Evolutionary conservation across 1,140 invertebrate species (phyloP).

Genomic region (Heliconius hermathena): DNA sequence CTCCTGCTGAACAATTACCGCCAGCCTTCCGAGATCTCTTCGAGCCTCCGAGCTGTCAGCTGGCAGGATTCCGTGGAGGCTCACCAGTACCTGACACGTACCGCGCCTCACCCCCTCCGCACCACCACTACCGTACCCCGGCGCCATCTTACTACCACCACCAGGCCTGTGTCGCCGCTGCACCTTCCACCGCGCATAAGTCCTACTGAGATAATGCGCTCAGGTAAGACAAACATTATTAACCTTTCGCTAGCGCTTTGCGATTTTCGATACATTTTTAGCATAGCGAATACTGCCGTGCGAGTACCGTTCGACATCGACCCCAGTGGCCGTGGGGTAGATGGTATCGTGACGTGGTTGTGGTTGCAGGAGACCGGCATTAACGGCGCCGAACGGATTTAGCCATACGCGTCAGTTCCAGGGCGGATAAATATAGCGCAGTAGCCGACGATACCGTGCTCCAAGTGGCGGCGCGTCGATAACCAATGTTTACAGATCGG

Average conservation of each 20-base stretch:
- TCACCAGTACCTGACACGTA: slow-evolving; percentile 78
- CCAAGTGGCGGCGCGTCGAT: slow-evolving; percentile 75
- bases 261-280: slow-evolving; percentile 47
- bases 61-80: slow-evolving; percentile 83
- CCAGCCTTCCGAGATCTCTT: slow-evolving; percentile 71
- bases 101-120: slow-evolving; percentile 75
- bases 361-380: slow-evolving; percentile 78
- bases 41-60: slow-evolving; percentile 82
- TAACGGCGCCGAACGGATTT: slow-evolving; percentile 77
- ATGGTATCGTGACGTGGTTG: slow-evolving; percentile 73
- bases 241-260: slow-evolving; percentile 48
- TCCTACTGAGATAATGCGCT: slow-evolving; percentile 70
- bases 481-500: slow-evolving; percentile 79
- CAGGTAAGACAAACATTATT: slow-evolving; percentile 60
- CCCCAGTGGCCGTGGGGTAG: slow-evolving; percentile 56
- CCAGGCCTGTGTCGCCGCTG: slow-evolving; percentile 77
- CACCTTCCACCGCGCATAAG: slow-evolving; percentile 71
- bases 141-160: slow-evolving; percentile 81
- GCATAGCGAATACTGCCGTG: slow-evolving; percentile 70
- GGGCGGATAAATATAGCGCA: slow-evolving; percentile 77
- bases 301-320: slow-evolving; percentile 56
- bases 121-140: slow-evolving; percentile 77
- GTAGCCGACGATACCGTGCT: slow-evolving; percentile 71
- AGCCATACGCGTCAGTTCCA: slow-evolving; percentile 75
- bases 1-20: slow-evolving; percentile 77